Base-by-base conservation (phyloP, 2,888 invertebrate species). In the Acrobasis repandana region DNA sequence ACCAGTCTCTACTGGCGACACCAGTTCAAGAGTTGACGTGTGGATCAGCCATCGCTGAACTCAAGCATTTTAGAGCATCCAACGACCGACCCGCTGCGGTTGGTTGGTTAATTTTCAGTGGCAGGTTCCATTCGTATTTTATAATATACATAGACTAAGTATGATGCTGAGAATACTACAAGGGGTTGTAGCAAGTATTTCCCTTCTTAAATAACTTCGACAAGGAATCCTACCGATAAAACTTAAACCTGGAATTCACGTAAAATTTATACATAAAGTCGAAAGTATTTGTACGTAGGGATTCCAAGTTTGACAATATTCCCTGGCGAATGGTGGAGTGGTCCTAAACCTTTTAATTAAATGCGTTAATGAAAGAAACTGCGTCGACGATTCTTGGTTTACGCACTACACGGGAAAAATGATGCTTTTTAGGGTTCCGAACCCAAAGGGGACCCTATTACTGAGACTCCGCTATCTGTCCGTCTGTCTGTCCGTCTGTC, bases 341-440 rank as follows among this genome's bases (percentile, higher is more conserved):
- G 47, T 28, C 18, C 52, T 58, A 58, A 58, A 62, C 51, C 49
- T 64, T 66, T 68, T 75, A 74, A 72, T 74, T 74, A 76, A 74
- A 61, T 54, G 68, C 64, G 64, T 70, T 67, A 75, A 72, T 69
- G 71, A 71, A 65, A 62, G 65, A 68, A 69, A 65, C 62, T 59
- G 46, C 56, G 61, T 57, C 50, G 52, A 48, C 65, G 58, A 62
- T 66, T 70, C 65, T 56, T 18, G 20, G 46, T 1, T 11, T 8
- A 64, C 67, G 58, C 61, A 74, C 69, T 65, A 8, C 20, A 46
- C n/a, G 33, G 28, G n/a, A n/a, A 43, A 46, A 28, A n/a, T 9
- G 33, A 16, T 14, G 51, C 51, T 18, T 18, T 50, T 50, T 50
- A n/a, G n/a, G n/a, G n/a, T n/a, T n/a, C n/a, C n/a, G n/a, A n/a